A percentile compares a stretch with the other conserved stretches of the same genome.
Conservation (phyloP, 1,140 invertebrate genomes). For the Pentalonia nigronervosa region DNA sequence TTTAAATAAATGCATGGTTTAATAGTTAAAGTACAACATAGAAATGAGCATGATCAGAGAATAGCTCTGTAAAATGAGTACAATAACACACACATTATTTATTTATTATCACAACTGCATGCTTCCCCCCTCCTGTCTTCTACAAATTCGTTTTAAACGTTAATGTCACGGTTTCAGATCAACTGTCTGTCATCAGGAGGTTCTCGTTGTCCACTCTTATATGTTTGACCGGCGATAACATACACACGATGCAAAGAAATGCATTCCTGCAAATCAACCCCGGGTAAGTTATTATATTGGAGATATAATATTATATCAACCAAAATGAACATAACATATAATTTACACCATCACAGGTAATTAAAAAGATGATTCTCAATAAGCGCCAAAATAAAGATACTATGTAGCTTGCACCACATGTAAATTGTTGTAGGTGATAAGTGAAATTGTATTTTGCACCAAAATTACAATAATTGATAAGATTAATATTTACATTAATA, state of each 20-base stretch:
- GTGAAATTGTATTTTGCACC: neutral
- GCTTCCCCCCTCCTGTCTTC: neutral
- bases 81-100: neutral
- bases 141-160: neutral
- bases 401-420: neutral
- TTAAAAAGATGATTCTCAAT: neutral
- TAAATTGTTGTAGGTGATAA: neutral
- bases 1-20: neutral
- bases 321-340: neutral
- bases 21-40: neutral
- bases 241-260: constrained; percentile 76
- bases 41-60: accelerated
- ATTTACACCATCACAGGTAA: neutral
- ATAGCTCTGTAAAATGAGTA: neutral
- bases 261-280: constrained; percentile 70
- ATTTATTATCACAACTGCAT: neutral
- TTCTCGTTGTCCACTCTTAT: constrained; percentile 80
- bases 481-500: neutral
- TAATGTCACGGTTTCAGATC: constrained; percentile 69
- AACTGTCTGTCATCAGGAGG: constrained; percentile 87
- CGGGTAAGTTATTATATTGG: constrained; percentile 66
- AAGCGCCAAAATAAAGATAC: neutral
- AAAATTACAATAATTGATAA: neutral
- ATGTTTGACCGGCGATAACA: constrained; percentile 85
- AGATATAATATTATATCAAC: neutral